Evolutionary conservation across 2,888 invertebrate genomes (phyloP).

Genomic region (Adelphocoris suturalis): DNA sequence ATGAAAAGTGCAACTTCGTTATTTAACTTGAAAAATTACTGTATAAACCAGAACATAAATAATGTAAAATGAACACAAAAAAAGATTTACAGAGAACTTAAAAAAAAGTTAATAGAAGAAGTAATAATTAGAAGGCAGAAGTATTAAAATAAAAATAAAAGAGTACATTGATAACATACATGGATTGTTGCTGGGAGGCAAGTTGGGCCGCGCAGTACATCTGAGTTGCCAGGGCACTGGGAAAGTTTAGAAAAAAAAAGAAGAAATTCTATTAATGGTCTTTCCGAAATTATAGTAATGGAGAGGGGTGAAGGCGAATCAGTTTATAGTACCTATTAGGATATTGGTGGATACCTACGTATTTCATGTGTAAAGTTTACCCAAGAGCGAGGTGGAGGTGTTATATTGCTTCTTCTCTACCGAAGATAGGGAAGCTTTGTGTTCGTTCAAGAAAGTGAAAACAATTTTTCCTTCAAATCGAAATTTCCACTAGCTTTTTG

Average conservation of each 20-base stretch:
- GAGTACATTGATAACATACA: conserved; percentile 84
- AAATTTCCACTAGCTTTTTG: too few relatives aligned
- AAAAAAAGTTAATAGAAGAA: conserved; percentile 12
- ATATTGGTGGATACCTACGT: too few relatives aligned
- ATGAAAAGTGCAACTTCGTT: not conserved
- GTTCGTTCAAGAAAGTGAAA: too few relatives aligned
- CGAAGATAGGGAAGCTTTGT: too few relatives aligned
- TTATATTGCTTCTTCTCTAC: too few relatives aligned
- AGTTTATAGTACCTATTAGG: too few relatives aligned
- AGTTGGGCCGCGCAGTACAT: conserved; percentile 95
- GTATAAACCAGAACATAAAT: not conserved
- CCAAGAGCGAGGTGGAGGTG: too few relatives aligned
- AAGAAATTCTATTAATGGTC: conserved; percentile 58
- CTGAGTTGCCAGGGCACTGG: conserved; percentile 98
- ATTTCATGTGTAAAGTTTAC: too few relatives aligned
- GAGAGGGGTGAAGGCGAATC: not conserved
- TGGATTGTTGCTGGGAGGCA: conserved; percentile 95
- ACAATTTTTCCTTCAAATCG: too few relatives aligned
- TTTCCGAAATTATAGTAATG: not conserved
- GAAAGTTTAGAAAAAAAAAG: conserved; percentile 77
- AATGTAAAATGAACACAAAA: not conserved
- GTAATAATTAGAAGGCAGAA: not conserved
- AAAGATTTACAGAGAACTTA: conserved; percentile 15
- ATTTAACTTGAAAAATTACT: not conserved
- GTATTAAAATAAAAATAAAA: conserved; percentile 58